Evolutionary conservation across 2,888 invertebrate species (phyloP).

Genomic region (Cheilosia vernalis): DNA sequence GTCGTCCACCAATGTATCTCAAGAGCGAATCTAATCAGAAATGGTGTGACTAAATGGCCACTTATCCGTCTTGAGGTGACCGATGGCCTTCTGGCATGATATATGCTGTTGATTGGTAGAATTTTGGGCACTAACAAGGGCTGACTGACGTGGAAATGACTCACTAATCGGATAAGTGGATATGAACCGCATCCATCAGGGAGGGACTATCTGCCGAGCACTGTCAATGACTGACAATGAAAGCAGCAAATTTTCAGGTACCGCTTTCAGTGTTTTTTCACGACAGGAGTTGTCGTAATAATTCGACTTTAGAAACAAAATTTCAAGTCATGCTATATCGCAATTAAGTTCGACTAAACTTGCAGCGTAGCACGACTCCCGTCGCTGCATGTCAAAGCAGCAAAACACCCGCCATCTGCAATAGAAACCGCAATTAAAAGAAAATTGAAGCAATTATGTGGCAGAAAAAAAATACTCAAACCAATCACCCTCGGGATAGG

Average conservation of each 20-base stretch:
- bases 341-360: conserved; percentile 44
- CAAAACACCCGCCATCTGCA: conserved; percentile 53
- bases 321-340: conserved; percentile 32
- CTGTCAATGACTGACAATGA: too few relatives aligned
- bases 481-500: not conserved
- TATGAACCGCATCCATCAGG: too few relatives aligned
- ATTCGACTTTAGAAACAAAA: not conserved
- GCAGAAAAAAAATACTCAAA: conserved; percentile 5
- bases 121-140: conserved; percentile 12
- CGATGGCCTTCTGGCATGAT: conserved; percentile 46
- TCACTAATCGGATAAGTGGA: not conserved
- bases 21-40: conserved; percentile 56
- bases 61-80: conserved; percentile 57
- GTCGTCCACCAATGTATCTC: conserved; percentile 34
- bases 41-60: conserved; percentile 67
- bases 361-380: not conserved
- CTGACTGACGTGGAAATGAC: not conserved
- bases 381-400: conserved; percentile 17
- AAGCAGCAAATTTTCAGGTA: too few relatives aligned
- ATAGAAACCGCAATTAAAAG: conserved; percentile 67
- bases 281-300: not conserved
- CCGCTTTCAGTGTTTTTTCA: not conserved
- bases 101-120: conserved; percentile 30
- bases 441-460: conserved; percentile 64
- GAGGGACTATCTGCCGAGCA: too few relatives aligned